Evolutionary conservation across 2,888 invertebrate species (phyloP), one percentile per base, ranked within the genome.

Genomic region (Lamellibrachia columna): DNA sequence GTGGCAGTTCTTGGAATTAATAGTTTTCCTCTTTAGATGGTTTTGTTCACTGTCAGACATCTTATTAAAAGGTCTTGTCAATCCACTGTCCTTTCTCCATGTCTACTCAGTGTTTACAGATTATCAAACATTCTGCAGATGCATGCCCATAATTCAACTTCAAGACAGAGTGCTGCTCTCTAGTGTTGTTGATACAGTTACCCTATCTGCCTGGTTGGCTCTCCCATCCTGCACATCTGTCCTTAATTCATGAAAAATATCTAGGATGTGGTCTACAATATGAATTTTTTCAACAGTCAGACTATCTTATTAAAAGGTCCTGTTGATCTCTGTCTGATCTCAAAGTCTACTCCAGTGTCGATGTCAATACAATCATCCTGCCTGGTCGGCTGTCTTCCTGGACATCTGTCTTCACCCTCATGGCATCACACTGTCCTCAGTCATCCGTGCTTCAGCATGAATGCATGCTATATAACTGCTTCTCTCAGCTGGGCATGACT

Each of bases 391-490:
- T 40, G 40, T 40, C 40, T 40, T 40, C 75, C 4, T 22, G 22
- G 75, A 75, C 75, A 22, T 75, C 75, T 75, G 15, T 75, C 15
- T 75, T 75, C 75, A 75, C 75, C 4, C 75, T 75, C 75, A 15
- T 75, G 75, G 22, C 75, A 75, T 60, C 9, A 22, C 75, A 22
- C 75, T 22, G 22, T 11, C 75, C n/a, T n/a, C 75, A 75, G 22
- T 75, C 75, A 75, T 75, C 22, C 75, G 6, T 75, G 75, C 22
- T 75, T 75, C 75, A 75, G 75, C 75, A 75, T 75, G 75, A 75
- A 22, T 75, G 75, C 75, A 75, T 75, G 75, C 75, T 15, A 75
- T 75, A 75, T 75, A 75, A 75, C 75, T 75, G 75, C 75, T 75
- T 75, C 22, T 75, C 75, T 75, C 75, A 22, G 75, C 75, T 22